A percentile compares a stretch with the other conserved stretches of the same genome.
Conservation (phyloP, 1,140 invertebrate genomes). For the Tetranychus urticae region DNA sequence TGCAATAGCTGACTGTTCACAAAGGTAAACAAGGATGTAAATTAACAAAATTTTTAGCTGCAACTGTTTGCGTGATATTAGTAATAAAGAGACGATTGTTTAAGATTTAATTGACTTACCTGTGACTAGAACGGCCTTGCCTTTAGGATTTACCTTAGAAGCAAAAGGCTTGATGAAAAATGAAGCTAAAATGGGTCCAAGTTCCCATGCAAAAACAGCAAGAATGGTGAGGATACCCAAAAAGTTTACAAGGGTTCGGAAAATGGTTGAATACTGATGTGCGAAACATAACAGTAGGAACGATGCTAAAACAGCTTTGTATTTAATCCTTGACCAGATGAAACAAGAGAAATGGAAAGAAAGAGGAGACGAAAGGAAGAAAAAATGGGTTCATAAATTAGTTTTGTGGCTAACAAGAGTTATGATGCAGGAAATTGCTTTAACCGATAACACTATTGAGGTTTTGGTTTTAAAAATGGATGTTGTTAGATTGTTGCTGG, state of each 20-base stretch:
- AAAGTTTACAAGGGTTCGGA: background rate
- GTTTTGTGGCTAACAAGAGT: no score
- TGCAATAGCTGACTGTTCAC: no score
- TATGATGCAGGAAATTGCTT: no score
- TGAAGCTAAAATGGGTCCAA: background rate
- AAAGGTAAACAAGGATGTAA: no score
- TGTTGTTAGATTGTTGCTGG: no score
- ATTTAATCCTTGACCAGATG: background rate
- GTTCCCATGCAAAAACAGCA: background rate
- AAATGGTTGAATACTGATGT: background rate
- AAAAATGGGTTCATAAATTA: background rate
- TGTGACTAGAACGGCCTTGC: background rate
- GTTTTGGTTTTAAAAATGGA: no score
- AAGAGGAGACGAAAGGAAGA: no score
- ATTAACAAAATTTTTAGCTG: no score
- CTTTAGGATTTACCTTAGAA: background rate
- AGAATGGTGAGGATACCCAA: background rate
- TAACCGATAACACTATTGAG: no score
- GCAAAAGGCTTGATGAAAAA: background rate
- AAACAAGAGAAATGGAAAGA: background rate
- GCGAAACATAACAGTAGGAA: background rate
- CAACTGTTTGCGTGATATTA: no score
- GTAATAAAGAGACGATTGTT: background rate
- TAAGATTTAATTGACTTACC: background rate
- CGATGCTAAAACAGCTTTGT: background rate